These are phyloP conservation scores for Microtus pennsylvanicus DNA, from an alignment of 2,113 vertebrate species.

Conservation along the genomic window DNA sequence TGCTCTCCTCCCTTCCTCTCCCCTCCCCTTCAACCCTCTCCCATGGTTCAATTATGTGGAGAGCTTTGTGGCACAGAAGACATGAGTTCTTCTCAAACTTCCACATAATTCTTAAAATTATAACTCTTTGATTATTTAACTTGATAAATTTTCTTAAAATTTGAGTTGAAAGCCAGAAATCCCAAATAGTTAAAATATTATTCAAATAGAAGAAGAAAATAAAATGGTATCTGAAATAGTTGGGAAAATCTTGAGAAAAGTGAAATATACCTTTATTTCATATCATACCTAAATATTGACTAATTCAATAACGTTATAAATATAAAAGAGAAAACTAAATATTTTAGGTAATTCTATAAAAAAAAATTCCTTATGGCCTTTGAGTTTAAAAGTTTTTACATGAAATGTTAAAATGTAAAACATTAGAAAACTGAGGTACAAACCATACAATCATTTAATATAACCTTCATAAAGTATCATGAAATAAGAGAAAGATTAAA, in stretches of 20 bases:
- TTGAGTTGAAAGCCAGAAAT: slow-evolving; percentile 4
- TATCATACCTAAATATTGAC: neutral
- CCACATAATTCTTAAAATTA: neutral
- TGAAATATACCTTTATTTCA: neutral
- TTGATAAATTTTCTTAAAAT: slow-evolving; percentile 2
- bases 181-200: neutral
- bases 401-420: neutral
- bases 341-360: neutral
- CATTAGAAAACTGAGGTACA: neutral
- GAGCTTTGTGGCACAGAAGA: neutral
- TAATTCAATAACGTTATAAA: neutral
- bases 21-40: no score
- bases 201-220: neutral
- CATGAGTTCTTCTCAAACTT: neutral
- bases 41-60: neutral
- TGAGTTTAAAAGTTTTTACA: neutral
- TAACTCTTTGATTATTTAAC: neutral
- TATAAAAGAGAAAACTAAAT: neutral
- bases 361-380: neutral
- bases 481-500: neutral
- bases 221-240: neutral
- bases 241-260: neutral
- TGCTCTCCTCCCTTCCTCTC: no score
- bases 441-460: neutral
- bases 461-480: neutral